Evolutionary conservation across 2,888 invertebrate species (phyloP).

Genomic region (Protophormia terraenovae): DNA sequence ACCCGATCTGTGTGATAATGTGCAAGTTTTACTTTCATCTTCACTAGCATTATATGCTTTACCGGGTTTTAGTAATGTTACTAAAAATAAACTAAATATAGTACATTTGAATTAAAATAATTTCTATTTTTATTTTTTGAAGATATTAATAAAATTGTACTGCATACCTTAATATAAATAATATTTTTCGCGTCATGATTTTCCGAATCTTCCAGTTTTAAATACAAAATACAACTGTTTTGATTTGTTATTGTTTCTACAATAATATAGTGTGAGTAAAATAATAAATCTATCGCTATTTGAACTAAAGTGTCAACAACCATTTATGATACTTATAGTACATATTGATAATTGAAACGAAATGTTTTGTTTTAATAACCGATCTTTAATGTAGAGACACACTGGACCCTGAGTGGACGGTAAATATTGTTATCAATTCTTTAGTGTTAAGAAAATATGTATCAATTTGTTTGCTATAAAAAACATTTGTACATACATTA

Average conservation of each 20-base stretch:
- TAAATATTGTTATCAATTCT: no score
- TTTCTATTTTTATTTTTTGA: neutral
- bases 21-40: conserved; percentile 43
- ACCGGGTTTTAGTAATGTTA: neutral
- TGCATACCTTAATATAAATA: neutral
- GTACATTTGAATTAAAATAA: neutral
- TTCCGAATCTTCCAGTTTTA: neutral
- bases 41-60: neutral
- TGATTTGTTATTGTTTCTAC: neutral
- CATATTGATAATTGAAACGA: neutral
- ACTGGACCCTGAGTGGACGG: no score
- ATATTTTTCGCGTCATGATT: neutral
- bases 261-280: neutral
- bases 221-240: conserved; percentile 5
- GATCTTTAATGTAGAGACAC: no score
- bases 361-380: neutral
- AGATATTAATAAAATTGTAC: neutral
- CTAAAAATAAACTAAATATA: neutral
- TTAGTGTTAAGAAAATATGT: no score
- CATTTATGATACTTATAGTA: no score
- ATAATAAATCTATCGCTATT: neutral
- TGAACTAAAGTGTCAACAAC: conserved; percentile 16
- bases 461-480: no score
- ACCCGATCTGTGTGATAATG: conserved; percentile 57
- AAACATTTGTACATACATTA: no score